phyloP scores from a whole-genome alignment of 1,140 invertebrate genomes.

The Bombyx mandarina region DNA sequence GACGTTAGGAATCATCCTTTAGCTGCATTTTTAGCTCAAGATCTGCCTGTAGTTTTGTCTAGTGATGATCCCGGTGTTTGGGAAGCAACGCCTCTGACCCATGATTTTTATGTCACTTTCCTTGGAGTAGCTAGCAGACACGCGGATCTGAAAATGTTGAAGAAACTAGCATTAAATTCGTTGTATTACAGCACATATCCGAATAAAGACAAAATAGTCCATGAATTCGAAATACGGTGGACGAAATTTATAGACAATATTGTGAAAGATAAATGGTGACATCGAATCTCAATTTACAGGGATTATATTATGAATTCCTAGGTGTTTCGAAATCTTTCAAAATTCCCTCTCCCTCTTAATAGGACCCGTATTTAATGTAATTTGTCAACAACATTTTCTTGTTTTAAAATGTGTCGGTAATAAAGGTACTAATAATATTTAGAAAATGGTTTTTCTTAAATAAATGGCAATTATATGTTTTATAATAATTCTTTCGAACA shows the following conservation, averaged over 20 bases:
- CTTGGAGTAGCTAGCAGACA: slow-evolving; percentile 81
- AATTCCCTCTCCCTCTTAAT: too few relatives aligned
- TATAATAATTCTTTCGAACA: too few relatives aligned
- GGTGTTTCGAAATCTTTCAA: too few relatives aligned
- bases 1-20: slow-evolving; percentile 89
- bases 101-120: slow-evolving; percentile 88
- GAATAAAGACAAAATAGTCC: slow-evolving; percentile 47
- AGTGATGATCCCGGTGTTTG: slow-evolving; percentile 86
- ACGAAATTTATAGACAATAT: slow-evolving; percentile 44
- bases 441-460: too few relatives aligned
- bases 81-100: slow-evolving; percentile 79
- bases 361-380: too few relatives aligned
- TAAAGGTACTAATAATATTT: too few relatives aligned
- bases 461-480: too few relatives aligned
- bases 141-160: slow-evolving; percentile 81
- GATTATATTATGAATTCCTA: not conserved
- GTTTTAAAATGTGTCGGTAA: too few relatives aligned
- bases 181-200: slow-evolving; percentile 73
- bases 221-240: slow-evolving; percentile 55
- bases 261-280: slow-evolving; percentile 22
- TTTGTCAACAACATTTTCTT: too few relatives aligned
- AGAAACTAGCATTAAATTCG: slow-evolving; percentile 86
- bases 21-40: slow-evolving; percentile 75
- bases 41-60: slow-evolving; percentile 73
- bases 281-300: not conserved